phyloP scores from a whole-genome alignment of 2,888 invertebrate genomes.

The Micoletzkya japonica region DNA sequence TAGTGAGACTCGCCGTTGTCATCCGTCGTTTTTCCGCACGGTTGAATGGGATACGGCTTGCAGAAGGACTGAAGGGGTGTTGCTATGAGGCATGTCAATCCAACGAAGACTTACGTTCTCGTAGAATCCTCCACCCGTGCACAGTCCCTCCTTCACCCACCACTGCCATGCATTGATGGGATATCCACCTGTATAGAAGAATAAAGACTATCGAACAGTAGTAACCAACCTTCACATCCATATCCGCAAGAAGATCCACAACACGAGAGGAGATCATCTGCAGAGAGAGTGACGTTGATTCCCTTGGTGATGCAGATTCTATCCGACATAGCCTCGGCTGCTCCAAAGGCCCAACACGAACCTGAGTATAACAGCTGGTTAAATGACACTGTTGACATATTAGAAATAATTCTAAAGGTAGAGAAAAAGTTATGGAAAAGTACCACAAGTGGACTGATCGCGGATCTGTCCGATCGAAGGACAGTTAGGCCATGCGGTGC shows the following conservation, averaged over 20 bases:
- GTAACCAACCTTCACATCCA: constrained; percentile 60
- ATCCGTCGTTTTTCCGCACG: constrained; percentile 79
- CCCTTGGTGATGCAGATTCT: constrained; percentile 66
- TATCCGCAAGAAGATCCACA: constrained; percentile 64
- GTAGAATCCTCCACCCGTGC: constrained; percentile 77
- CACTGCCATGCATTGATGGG: constrained; percentile 83
- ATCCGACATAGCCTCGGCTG: constrained; percentile 67
- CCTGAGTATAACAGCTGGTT: constrained; percentile 68
- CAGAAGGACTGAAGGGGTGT: constrained; percentile 72
- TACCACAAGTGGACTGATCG: constrained; percentile 83
- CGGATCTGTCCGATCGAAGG: constrained; percentile 81
- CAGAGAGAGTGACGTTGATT: constrained; percentile 63
- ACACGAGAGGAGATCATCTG: constrained; percentile 67
- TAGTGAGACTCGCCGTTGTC: no score
- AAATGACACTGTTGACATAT: no score
- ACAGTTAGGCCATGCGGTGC: constrained; percentile 81
- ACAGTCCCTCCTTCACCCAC: constrained; percentile 81
- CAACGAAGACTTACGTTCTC: constrained; percentile 13
- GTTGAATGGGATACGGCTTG: constrained; percentile 78
- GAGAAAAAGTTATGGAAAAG: no score
- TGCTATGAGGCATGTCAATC: background rate
- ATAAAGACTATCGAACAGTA: no score
- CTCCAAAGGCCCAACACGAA: constrained; percentile 78
- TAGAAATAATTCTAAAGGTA: no score
- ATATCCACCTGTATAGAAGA: constrained; percentile 75